These are phyloP conservation scores for Panzeria rudis DNA, from an alignment of 2,888 invertebrate species.

Conservation along the genomic window DNA sequence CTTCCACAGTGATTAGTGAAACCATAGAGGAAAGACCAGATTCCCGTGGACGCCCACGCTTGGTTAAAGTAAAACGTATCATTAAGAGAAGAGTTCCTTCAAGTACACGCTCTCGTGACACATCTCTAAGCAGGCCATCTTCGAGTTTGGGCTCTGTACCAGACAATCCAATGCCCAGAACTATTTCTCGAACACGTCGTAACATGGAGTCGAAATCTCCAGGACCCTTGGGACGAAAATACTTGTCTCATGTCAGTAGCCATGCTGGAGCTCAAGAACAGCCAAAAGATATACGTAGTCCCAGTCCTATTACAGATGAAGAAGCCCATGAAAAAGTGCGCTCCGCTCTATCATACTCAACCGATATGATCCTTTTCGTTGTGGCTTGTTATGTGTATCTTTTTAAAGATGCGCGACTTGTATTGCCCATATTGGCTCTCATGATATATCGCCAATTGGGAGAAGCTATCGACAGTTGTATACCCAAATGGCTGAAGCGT, in stretches of 20 bases:
- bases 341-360: conserved; percentile 88
- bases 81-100: conserved; percentile 81
- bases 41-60: conserved; percentile 81
- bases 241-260: conserved; percentile 19
- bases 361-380: conserved; percentile 89
- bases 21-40: conserved; percentile 79
- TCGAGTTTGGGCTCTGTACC: conserved; percentile 65
- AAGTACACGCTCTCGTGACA: conserved; percentile 81
- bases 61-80: conserved; percentile 81
- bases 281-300: conserved; percentile 4
- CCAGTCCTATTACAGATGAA: conserved; percentile 79
- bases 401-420: conserved; percentile 91
- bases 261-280: conserved; percentile 82
- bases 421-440: conserved; percentile 90
- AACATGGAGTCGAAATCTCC: conserved; percentile 76
- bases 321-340: conserved; percentile 88
- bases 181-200: conserved; percentile 72
- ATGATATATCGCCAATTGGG: conserved; percentile 91
- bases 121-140: conserved; percentile 77
- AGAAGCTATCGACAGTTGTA: conserved; percentile 86
- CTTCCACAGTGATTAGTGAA: conserved; percentile 77
- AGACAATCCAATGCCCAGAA: conserved; percentile 55
- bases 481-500: conserved; percentile 86
- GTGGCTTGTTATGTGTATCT: conserved; percentile 92
- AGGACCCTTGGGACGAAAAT: conserved; percentile 71